Percentiles rank a stretch among this genome's conserved stretches.
phyloP scores from a whole-genome alignment of 2,888 invertebrate genomes.

The Synergus japonicus region DNA sequence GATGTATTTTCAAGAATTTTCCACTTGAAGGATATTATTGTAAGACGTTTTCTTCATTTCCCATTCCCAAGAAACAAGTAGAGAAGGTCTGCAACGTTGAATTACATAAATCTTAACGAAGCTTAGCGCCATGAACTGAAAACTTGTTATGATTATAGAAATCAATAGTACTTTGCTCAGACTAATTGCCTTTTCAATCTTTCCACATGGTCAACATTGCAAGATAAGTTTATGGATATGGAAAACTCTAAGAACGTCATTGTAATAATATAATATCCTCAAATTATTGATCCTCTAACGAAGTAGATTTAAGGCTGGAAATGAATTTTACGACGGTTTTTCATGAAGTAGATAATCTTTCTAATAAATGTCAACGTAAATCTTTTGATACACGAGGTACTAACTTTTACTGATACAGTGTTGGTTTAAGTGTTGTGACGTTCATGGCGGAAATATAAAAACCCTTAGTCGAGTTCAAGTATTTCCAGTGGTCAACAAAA shows the following conservation, averaged over 20 bases:
- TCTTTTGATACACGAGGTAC: conserved; percentile 20
- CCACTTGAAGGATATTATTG: conserved; percentile 6
- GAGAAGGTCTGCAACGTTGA: background rate
- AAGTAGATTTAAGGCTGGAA: background rate
- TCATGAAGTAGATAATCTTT: conserved; percentile 33
- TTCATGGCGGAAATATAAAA: conserved; percentile 17
- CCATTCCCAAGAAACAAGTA: background rate
- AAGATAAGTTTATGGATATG: background rate
- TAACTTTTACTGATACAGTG: conserved; percentile 38
- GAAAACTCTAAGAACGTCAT: background rate
- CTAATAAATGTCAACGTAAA: conserved; percentile 40
- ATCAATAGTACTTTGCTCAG: conserved; percentile 4
- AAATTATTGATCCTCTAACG: background rate
- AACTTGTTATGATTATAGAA: background rate
- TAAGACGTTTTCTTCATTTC: conserved; percentile 6
- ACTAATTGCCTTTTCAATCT: background rate
- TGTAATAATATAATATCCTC: background rate
- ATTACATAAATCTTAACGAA: conserved; percentile 25
- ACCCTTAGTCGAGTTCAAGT: background rate
- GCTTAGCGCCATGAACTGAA: background rate
- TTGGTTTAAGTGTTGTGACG: conserved; percentile 29
- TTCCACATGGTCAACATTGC: background rate
- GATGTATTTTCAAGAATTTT: conserved; percentile 9
- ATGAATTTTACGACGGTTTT: conserved; percentile 30
- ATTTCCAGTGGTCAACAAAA: background rate